Evolutionary conservation across 2,797 vertebrate species (phyloP).

Genomic region (Bradypodion ventrale): DNA sequence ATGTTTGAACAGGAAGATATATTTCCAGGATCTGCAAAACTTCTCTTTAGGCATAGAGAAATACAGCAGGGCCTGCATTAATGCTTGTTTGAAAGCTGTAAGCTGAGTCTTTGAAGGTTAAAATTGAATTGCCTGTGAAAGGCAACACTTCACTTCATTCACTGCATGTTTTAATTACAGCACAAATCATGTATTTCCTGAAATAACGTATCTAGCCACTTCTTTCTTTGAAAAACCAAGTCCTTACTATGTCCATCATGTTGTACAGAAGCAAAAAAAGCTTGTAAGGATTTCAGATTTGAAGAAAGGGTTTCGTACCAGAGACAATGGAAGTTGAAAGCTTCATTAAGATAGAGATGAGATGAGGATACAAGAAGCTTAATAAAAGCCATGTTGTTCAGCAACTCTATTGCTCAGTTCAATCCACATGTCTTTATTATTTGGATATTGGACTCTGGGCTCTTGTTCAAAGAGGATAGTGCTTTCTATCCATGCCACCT

Average conservation of each 20-base stretch:
- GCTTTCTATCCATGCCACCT: constrained; percentile 84
- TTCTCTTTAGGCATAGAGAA: constrained; percentile 70
- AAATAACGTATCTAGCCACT: constrained; percentile 63
- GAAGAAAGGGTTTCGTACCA: constrained; percentile 74
- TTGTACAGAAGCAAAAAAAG: constrained; percentile 64
- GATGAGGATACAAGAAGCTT: constrained; percentile 60
- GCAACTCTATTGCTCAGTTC: constrained; percentile 56
- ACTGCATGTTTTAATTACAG: constrained; percentile 57
- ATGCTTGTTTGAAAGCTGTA: constrained; percentile 72
- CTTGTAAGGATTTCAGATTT: constrained; percentile 66
- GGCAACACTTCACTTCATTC: constrained; percentile 56
- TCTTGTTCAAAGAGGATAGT: constrained; percentile 80
- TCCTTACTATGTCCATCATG: constrained; percentile 65
- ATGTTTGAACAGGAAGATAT: constrained; percentile 58
- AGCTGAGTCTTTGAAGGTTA: constrained; percentile 57
- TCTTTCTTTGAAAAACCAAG: constrained; percentile 40
- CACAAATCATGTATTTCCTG: constrained; percentile 51
- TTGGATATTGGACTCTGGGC: constrained; percentile 57
- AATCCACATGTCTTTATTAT: constrained; percentile 61
- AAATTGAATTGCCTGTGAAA: constrained; percentile 61
- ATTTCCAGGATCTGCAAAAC: constrained; percentile 69
- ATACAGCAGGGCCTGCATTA: constrained; percentile 71
- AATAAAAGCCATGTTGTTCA: constrained; percentile 54
- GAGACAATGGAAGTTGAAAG: constrained; percentile 63
- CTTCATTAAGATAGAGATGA: constrained; percentile 57